Evolutionary conservation across 2,113 vertebrate genomes (phyloP).

Genomic region (Dunckerocampus dactyliophorus): DNA sequence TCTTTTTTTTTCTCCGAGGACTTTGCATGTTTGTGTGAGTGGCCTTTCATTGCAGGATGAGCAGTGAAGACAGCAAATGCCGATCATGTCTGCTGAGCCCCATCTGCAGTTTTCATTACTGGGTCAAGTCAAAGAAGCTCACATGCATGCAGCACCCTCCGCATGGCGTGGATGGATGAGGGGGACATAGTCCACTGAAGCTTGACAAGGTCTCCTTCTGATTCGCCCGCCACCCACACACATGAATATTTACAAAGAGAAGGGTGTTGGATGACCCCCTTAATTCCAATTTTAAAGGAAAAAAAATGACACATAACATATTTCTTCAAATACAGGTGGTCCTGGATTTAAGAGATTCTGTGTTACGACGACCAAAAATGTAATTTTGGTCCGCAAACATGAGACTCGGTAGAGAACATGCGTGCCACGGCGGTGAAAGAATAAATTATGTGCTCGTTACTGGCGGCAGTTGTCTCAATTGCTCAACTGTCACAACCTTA

Average conservation of each 20-base stretch:
- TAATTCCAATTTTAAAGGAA: too few species aligned
- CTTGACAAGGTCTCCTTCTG: constrained; percentile 37
- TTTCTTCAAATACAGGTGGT: neutral
- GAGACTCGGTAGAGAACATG: too few species aligned
- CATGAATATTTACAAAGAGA: constrained; percentile 26
- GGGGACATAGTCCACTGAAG: neutral
- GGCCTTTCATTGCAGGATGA: constrained; percentile 31
- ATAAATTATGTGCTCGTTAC: too few species aligned
- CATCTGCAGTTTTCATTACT: constrained; percentile 72
- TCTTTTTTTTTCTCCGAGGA: constrained; percentile 13
- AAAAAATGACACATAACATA: constrained; percentile 6
- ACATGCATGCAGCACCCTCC: constrained; percentile 41
- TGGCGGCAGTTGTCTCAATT: too few species aligned
- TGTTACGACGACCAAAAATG: too few species aligned
- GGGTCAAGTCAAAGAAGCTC: constrained; percentile 53
- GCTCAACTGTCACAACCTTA: too few species aligned
- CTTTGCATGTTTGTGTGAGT: constrained; percentile 22
- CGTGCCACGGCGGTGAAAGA: too few species aligned
- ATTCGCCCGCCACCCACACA: constrained; percentile 33
- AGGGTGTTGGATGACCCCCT: too few species aligned
- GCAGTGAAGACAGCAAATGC: constrained; percentile 43
- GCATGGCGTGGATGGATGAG: constrained; percentile 63
- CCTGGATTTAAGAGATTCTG: too few species aligned
- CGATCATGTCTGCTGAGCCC: constrained; percentile 54
- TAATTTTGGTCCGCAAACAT: too few species aligned